Percentiles rank a stretch among this genome's conserved stretches.
phyloP scores from a whole-genome alignment of 2,797 vertebrate species.

The Argentina silus region DNA sequence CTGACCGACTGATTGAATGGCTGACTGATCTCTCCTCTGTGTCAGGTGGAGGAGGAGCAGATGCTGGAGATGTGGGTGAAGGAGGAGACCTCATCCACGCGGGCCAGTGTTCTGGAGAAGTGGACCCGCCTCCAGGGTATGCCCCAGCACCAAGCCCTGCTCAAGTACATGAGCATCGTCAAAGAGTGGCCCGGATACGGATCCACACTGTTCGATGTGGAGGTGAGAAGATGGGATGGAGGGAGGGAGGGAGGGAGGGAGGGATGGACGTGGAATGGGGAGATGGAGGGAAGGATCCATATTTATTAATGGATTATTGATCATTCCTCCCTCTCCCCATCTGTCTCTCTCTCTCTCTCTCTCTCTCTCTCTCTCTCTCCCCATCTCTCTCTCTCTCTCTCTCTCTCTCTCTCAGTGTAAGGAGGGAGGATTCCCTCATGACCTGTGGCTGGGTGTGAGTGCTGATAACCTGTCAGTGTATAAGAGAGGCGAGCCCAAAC shows the following conservation, averaged over 20 bases:
- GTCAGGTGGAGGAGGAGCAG: conserved; percentile 90
- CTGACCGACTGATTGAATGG: not conserved
- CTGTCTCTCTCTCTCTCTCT: not conserved
- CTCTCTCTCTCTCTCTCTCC: not conserved
- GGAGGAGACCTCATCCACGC: conserved; percentile 91
- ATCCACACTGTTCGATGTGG: conserved; percentile 92
- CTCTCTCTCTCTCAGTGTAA: conserved; percentile 80
- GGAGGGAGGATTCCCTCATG: conserved; percentile 93
- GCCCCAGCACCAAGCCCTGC: conserved; percentile 92
- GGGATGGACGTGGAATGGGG: not conserved
- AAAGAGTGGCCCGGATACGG: conserved; percentile 95
- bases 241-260: not conserved
- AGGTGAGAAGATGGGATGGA: conserved; percentile 74
- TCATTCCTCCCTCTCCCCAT: no score
- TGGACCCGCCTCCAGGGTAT: conserved; percentile 89
- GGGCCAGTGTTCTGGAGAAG: conserved; percentile 89
- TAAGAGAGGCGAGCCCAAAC: conserved; percentile 90
- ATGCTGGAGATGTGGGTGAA: conserved; percentile 98
- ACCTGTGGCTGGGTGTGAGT: conserved; percentile 92
- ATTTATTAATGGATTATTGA: no score
- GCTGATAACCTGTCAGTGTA: conserved; percentile 92
- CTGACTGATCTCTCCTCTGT: not conserved
- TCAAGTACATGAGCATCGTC: conserved; percentile 90
- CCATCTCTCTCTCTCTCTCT: not conserved
- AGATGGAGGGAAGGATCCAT: not conserved